Conservation (phyloP, 2,113 vertebrate species). For the Thomomys bottae region DNA sequence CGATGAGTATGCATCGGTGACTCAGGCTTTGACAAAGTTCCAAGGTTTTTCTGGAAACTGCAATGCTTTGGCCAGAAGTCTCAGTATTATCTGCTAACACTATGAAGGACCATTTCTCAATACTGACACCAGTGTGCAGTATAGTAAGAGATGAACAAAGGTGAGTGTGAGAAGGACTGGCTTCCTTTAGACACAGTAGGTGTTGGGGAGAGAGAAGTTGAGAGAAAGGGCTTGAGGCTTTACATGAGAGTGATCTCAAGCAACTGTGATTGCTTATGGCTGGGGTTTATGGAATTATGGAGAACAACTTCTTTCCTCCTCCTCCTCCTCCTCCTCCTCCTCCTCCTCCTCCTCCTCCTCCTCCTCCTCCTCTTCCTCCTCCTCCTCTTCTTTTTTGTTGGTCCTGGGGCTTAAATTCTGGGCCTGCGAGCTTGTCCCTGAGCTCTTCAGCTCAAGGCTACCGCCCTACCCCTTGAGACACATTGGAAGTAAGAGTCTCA, state of each 20-base stretch:
- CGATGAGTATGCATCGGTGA: background rate
- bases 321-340: no score
- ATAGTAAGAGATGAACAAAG: background rate
- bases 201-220: background rate
- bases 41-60: slow-evolving; percentile 38
- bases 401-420: no score
- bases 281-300: background rate
- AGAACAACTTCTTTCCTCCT: no score
- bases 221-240: background rate
- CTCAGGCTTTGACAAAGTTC: slow-evolving; percentile 38
- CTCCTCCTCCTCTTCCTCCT: no score
- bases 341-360: no score
- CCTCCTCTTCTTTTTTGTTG: no score
- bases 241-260: background rate
- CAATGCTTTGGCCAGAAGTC: slow-evolving; percentile 35
- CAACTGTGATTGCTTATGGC: background rate
- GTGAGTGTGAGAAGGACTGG: background rate
- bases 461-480: no score
- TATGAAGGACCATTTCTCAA: background rate
- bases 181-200: background rate
- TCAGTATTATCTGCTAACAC: background rate
- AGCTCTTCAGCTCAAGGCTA: no score
- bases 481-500: no score
- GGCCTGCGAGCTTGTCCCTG: no score
- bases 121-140: background rate